phyloP scores from a whole-genome alignment of 2,113 vertebrate species.

The Gallinago jamesoni region DNA sequence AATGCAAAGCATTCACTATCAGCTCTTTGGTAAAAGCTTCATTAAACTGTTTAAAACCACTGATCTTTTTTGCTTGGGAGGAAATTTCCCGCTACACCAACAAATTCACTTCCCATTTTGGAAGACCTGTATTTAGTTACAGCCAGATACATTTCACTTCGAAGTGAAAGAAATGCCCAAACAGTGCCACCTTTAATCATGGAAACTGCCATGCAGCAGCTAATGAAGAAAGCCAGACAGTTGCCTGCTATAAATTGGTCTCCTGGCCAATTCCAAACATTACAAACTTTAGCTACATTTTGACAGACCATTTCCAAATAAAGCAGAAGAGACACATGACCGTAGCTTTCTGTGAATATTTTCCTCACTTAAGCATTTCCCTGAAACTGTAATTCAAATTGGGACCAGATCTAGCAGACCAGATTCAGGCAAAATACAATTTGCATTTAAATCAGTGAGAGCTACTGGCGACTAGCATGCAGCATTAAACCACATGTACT shows the following conservation, averaged over 20 bases:
- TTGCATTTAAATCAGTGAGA: constrained; percentile 7
- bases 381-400: neutral
- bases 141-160: neutral
- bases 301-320: neutral
- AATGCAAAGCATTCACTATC: neutral
- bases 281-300: neutral
- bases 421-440: neutral
- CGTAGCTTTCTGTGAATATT: neutral
- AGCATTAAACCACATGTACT: neutral
- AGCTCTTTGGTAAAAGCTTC: neutral
- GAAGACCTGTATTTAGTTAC: neutral
- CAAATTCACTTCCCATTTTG: neutral
- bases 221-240: neutral
- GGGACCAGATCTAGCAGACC: neutral
- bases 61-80: neutral
- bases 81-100: neutral
- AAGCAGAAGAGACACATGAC: neutral
- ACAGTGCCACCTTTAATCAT: neutral
- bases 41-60: neutral
- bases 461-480: neutral
- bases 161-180: neutral
- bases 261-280: neutral
- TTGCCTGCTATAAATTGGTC: neutral
- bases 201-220: neutral
- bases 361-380: neutral